These are phyloP conservation scores for Tylochromis polylepis DNA, from an alignment of 2,113 vertebrate genomes.

Conservation along the genomic window DNA sequence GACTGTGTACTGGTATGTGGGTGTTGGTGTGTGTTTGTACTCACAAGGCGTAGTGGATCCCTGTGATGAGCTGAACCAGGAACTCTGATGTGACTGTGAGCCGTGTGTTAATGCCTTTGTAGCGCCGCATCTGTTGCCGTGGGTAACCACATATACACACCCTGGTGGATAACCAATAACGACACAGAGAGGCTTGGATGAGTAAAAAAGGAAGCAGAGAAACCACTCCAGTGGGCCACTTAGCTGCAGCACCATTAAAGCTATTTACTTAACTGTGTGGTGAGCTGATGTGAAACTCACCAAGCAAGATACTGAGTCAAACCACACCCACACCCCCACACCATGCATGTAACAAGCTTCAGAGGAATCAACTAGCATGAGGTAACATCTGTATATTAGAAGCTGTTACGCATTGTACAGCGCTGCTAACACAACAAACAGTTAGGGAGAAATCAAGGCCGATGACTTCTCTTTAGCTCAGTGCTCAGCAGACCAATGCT, in stretches of 20 bases:
- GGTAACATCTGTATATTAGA: not conserved
- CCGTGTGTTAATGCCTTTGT: constrained; percentile 84
- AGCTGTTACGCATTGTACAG: not conserved
- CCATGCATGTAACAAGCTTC: not conserved
- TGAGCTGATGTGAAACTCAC: not conserved
- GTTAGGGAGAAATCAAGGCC: not conserved
- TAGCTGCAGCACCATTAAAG: not conserved
- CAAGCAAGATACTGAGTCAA: not conserved
- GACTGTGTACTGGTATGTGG: not conserved
- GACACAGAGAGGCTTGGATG: not conserved
- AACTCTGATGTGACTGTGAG: constrained; percentile 93
- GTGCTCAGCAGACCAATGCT: constrained; percentile 2
- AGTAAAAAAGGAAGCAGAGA: not conserved
- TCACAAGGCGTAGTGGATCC: constrained; percentile 96
- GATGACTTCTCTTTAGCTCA: constrained; percentile 11
- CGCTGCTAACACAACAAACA: not conserved
- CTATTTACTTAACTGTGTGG: not conserved
- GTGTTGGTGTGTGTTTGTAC: constrained; percentile 56
- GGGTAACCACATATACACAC: constrained; percentile 96
- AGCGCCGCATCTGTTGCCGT: constrained; percentile 88
- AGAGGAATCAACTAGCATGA: not conserved
- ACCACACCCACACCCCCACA: not conserved
- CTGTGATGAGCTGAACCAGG: constrained; percentile 95
- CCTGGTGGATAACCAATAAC: constrained; percentile 67
- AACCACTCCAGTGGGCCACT: not conserved